Evolutionary conservation across 2,113 vertebrate genomes (phyloP), one percentile per base, ranked within the genome.

Genomic region (Conger conger): DNA sequence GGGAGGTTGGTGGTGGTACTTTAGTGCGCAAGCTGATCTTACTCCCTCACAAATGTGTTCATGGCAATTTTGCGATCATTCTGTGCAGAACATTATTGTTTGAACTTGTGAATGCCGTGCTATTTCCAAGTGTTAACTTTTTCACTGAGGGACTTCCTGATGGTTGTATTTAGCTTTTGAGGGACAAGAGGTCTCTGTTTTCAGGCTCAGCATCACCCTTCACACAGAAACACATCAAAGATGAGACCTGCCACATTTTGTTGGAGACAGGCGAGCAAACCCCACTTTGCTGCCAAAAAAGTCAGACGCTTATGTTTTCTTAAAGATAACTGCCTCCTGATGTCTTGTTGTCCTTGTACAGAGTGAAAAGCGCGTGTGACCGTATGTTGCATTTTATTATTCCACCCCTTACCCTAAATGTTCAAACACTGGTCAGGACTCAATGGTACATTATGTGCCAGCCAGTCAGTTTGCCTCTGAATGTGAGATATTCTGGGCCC

Each of bases 231-330:
- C 68, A 27, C n/a, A 13, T 30, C 68, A 30, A 83, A 77, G 79
- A 87, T 91, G 88, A 82, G 85, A 88, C 87, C 88, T 68, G 86
- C 93, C 92, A 93, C 93, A 92, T 93, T 93, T 93, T 87, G 88
- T 92, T 90, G 86, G 89, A 92, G 91, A 92, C 88, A 88, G 88
- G 87, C 87, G 88, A 92, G 86, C 87, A 83, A 82, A 89, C 89
- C 89, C 87, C n/a, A 73, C 68, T 13, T 85, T 84, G 18, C 90
- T 91, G 91, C 90, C 90, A 93, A 93, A 93, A n/a, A 92, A 92
- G 92, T 93, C 93, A 93, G 93, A 91, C 91, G 90, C 88, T 91
- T 93, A 83, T 91, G 89, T 76, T 85, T 37, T 82, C 86, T 86
- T 85, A 6, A 86, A 86, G 90, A 85, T 84, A 85, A 86, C 92